Base-by-base conservation (phyloP, 2,797 vertebrate species). In the Platyrinchus mystaceus region DNA sequence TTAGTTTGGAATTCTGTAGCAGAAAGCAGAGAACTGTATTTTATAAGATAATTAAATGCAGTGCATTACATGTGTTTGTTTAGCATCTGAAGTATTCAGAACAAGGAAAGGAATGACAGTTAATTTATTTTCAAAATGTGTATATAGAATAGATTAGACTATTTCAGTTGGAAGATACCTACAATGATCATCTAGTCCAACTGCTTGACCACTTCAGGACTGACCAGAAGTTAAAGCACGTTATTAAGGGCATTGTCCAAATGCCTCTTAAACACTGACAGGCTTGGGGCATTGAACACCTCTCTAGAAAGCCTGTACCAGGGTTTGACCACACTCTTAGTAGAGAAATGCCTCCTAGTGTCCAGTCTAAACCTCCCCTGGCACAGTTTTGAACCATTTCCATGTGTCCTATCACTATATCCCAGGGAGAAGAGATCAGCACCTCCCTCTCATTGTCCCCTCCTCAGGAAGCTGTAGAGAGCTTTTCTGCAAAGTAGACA, bases 361-460 rank as follows among this genome's bases (percentile, higher is more conserved):
- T 24, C 36, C 28, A 23, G 4, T 39, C 17, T 60, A 66, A 71
- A 53, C 52, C 39, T 71, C 19, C 20, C 32, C 26, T n/a, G 20
- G 12, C 1, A 1, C 24, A 56, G 53, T 47, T 83, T 44, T 78
- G 41, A 77, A 50, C n/a, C 13, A 3, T 36, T 67, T 15, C n/a
- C 26, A 32, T 0, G 1, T 1, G 0, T 78, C 21, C 18, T 44
- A 4, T 60, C 27, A 10, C 41, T 83, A n/a, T 21, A 30, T 71
- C 28, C 7, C 16, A 36, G 10, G 32, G 19, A 58, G 32, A 36
- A 55, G 49, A 71, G 28, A n/a, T 22, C 39, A 52, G 17, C 24
- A 46, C 14, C 23, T 68, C 22, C 18, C 46, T 75, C 28, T 67
- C n/a, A 11, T 32, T 41, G 15, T 76, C 22, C 12, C 16, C 27